Base-by-base conservation (phyloP, 1,140 invertebrate genomes). In the Rhagoletis zephyria region DNA sequence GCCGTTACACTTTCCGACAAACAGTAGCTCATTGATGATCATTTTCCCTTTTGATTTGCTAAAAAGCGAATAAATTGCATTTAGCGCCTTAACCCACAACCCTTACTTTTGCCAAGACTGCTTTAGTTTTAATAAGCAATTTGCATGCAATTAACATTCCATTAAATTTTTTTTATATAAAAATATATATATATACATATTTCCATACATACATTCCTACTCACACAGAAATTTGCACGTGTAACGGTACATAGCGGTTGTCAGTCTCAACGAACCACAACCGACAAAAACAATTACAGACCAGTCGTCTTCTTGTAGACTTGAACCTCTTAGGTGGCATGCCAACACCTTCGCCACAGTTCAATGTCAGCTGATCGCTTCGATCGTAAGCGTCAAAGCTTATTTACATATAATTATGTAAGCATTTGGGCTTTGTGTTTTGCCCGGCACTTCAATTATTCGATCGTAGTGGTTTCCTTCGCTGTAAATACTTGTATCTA, bases 91-190 rank as follows among this genome's bases (percentile, higher is more conserved):
- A 48, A 74, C 67, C 45, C 10, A 74, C 30, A 42, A 40, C 67
- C 30, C 30, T 30, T 74, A 30, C 67, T 48, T 42, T 0, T 30
- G 7, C 30, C 30, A 7, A 9, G 9, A 40, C 67, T 74, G 67
- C 42, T 74, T 74, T 48, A 40, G 40, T 74, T 42, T 74, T 74
- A 91, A 90, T 90, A 89, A 90, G 85, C 91, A 90, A 88, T 91
- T 91, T 91, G 91, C 91, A 91, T 91, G 89, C 89, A 81, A 89
- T 90, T 91, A 90, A 90, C 91, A 88, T 91, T 88, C 91, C 89
- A 60, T 30, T 85, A n/a, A 12, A 61, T 40, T 19, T 85, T 60
- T 85, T 19, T 9, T 51, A 63, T 12, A 7, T n/a, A 14, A 63
- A 16, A 14, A 63, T 63, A n/a, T 6, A 56, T 3, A 56, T 56